Percentiles rank a stretch among this genome's conserved stretches.
These are phyloP conservation scores for Acanthosepion pharaonis DNA, from an alignment of 2,888 invertebrate species.

Conservation along the genomic window DNA sequence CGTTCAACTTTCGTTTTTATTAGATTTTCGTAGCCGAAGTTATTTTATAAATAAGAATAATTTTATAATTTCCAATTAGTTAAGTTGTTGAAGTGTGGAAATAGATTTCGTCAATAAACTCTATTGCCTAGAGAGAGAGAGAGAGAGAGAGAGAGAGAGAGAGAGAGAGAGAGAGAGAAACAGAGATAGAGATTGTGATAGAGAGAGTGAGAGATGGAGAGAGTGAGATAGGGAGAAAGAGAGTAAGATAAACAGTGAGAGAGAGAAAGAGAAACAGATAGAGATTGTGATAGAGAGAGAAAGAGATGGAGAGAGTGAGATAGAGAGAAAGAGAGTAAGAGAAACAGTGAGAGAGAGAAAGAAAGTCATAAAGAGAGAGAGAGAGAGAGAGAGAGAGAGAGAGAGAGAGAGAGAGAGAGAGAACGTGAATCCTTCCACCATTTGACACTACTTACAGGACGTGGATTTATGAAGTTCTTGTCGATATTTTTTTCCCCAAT, in stretches of 20 bases:
- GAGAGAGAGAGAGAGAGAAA: neutral
- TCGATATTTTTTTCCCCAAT: neutral
- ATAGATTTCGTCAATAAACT: neutral
- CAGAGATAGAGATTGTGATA: neutral
- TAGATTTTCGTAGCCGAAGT: neutral
- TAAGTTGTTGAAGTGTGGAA: neutral
- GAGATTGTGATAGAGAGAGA: neutral
- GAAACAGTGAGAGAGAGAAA: neutral
- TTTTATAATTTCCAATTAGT: constrained; percentile 6
- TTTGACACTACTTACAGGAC: neutral
- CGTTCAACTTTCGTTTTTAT: neutral
- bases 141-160: neutral
- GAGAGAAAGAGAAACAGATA: neutral
- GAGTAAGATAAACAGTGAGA: neutral
- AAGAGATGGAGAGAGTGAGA: neutral
- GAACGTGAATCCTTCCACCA: neutral
- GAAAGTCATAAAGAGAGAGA: neutral
- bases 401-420: neutral
- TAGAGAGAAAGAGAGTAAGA: neutral
- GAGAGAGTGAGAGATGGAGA: neutral
- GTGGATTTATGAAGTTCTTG: neutral
- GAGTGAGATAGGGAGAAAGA: neutral
- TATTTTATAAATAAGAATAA: neutral
- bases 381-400: constrained; percentile 33
- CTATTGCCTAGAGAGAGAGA: neutral